A percentile compares a stretch with the other conserved stretches of the same genome.
phyloP scores from a whole-genome alignment of 2,797 vertebrate species.

The Poecilia gillii region DNA sequence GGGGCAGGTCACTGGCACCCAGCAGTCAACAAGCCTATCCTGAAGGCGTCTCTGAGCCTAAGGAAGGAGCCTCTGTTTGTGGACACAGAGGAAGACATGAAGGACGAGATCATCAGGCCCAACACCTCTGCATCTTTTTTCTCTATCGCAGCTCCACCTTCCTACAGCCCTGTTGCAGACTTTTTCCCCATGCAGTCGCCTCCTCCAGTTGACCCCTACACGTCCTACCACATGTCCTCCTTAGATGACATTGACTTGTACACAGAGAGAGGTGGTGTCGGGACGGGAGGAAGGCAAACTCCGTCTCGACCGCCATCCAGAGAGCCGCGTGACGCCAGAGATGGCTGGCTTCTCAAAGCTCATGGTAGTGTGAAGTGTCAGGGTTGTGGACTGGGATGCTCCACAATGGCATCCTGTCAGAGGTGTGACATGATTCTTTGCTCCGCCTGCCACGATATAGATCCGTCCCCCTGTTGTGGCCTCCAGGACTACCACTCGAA shows the following conservation, averaged over 20 bases:
- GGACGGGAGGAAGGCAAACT: conserved; percentile 76
- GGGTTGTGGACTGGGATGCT: conserved; percentile 86
- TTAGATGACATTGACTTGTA: conserved; percentile 95
- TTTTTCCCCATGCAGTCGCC: conserved; percentile 87
- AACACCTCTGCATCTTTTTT: conserved; percentile 87
- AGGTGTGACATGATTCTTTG: conserved; percentile 89
- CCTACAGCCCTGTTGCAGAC: conserved; percentile 87
- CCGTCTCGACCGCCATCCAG: conserved; percentile 80
- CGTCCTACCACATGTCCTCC: conserved; percentile 85
- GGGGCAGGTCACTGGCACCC: conserved; percentile 93
- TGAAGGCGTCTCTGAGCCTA: conserved; percentile 91
- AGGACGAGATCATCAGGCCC: conserved; percentile 93
- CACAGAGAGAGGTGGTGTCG: conserved; percentile 83
- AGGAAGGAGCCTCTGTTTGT: conserved; percentile 90
- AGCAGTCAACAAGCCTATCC: conserved; percentile 86
- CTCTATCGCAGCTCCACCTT: conserved; percentile 85
- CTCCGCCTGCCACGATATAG: conserved; percentile 81
- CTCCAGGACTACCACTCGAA: conserved; percentile 82
- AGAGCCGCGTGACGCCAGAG: conserved; percentile 78
- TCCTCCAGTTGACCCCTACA: conserved; percentile 80
- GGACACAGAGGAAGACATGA: conserved; percentile 88
- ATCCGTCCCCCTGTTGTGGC: conserved; percentile 84
- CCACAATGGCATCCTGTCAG: conserved; percentile 87
- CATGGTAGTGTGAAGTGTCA: conserved; percentile 87
- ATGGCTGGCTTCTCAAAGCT: conserved; percentile 80